Conservation (phyloP, 1,140 invertebrate genomes). For the Nephila pilipes region DNA sequence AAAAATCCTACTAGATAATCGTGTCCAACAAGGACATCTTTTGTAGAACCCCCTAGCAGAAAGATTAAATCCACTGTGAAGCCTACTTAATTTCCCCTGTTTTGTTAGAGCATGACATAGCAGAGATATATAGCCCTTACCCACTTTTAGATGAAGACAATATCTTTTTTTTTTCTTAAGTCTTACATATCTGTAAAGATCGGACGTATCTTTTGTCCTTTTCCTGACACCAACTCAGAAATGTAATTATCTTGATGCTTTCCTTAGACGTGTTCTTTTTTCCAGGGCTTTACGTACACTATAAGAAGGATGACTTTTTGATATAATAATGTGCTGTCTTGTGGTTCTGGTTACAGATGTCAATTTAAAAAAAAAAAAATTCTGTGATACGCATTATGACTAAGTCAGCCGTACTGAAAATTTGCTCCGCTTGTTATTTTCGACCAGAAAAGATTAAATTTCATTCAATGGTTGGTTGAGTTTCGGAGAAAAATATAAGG, state of each 20-base stretch:
- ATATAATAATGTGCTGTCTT: neutral
- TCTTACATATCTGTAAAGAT: slow-evolving; percentile 42
- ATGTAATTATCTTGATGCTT: slow-evolving; percentile 52
- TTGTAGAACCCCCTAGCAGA: neutral
- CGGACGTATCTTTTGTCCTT: slow-evolving; percentile 43
- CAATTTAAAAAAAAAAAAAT: slow-evolving; percentile 12
- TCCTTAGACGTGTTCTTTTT: slow-evolving; percentile 36
- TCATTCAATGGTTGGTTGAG: neutral
- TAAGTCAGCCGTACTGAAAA: neutral
- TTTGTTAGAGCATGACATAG: slow-evolving; percentile 22
- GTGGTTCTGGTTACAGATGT: slow-evolving; percentile 16
- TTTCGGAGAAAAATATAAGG: neutral
- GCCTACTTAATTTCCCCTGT: slow-evolving; percentile 29
- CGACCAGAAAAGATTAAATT: neutral
- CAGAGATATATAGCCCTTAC: slow-evolving; percentile 10
- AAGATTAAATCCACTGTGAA: slow-evolving; percentile 5
- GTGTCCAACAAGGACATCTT: slow-evolving; percentile 8
- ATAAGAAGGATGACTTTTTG: neutral
- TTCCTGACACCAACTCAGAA: slow-evolving; percentile 42
- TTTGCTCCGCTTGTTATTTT: neutral
- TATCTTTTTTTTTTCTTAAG: slow-evolving; percentile 4
- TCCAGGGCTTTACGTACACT: neutral
- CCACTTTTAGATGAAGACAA: slow-evolving; percentile 2
- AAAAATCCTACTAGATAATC: neutral
- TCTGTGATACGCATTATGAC: neutral